Percentiles rank a stretch among this genome's conserved stretches.
These are phyloP conservation scores for Psittacara wagleri DNA, from an alignment of 2,113 vertebrate species.

Conservation along the genomic window DNA sequence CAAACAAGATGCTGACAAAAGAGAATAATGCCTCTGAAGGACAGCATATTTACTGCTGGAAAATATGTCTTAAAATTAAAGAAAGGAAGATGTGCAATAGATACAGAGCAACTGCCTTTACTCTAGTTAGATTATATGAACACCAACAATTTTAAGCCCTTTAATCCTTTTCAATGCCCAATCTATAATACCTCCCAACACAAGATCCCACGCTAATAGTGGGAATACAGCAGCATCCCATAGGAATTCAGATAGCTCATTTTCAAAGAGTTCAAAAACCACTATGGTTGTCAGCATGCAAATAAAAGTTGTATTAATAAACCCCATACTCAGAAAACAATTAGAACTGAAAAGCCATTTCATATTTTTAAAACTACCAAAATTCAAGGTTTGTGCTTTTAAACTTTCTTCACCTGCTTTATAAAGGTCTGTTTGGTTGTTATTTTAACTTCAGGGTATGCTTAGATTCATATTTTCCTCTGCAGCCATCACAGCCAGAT, in stretches of 20 bases:
- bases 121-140: not conserved
- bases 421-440: not conserved
- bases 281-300: not conserved
- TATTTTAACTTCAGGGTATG: not conserved
- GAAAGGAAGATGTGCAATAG: not conserved
- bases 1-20: not conserved
- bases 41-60: not conserved
- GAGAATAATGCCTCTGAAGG: not conserved
- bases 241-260: not conserved
- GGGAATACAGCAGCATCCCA: not conserved
- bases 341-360: not conserved
- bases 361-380: not conserved
- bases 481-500: not conserved
- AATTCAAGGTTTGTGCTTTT: not conserved
- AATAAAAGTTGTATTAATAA: not conserved
- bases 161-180: not conserved
- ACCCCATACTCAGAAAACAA: not conserved
- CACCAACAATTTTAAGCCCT: not conserved
- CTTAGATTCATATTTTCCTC: not conserved
- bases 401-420: not conserved
- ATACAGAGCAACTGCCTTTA: not conserved
- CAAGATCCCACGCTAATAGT: not conserved
- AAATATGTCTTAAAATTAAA: not conserved
- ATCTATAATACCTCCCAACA: not conserved
- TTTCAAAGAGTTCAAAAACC: not conserved